These are phyloP conservation scores for Pseudobourletiella spinata DNA, from an alignment of 1,140 invertebrate species.

Conservation along the genomic window DNA sequence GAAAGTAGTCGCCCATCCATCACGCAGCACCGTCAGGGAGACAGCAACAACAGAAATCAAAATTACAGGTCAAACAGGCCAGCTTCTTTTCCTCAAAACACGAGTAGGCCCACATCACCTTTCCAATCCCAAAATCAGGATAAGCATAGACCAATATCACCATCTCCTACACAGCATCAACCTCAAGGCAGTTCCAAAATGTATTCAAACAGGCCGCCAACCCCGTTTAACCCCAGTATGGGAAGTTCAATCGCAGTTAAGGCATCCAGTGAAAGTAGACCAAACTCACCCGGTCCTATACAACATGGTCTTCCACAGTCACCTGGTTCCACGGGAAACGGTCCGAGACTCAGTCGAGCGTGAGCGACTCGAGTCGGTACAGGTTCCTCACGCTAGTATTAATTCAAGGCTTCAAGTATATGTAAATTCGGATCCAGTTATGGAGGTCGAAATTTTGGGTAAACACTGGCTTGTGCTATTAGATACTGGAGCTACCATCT, in stretches of 20 bases:
- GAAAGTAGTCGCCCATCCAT: not conserved
- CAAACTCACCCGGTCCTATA: no score
- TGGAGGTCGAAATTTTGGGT: constrained; percentile 11
- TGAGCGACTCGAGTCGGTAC: not conserved
- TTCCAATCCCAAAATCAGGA: not conserved
- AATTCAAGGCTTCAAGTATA: no score
- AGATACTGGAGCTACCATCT: constrained; percentile 17
- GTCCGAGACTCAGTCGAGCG: not conserved
- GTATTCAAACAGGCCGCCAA: no score
- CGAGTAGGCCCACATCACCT: not conserved
- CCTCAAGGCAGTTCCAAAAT: no score
- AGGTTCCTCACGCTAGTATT: not conserved
- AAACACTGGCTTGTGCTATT: constrained; percentile 10
- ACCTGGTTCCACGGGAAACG: not conserved
- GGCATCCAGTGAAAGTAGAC: no score
- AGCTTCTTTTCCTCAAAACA: no score
- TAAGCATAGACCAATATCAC: no score
- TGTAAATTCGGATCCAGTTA: constrained; percentile 11
- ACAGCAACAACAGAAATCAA: no score
- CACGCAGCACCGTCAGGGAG: not conserved
- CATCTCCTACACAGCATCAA: no score
- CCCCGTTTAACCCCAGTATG: no score
- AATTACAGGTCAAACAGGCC: not conserved
- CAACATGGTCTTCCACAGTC: no score
- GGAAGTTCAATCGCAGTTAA: no score